Base-by-base conservation (phyloP, 1,140 invertebrate species). In the Stegodyphus dumicola region DNA sequence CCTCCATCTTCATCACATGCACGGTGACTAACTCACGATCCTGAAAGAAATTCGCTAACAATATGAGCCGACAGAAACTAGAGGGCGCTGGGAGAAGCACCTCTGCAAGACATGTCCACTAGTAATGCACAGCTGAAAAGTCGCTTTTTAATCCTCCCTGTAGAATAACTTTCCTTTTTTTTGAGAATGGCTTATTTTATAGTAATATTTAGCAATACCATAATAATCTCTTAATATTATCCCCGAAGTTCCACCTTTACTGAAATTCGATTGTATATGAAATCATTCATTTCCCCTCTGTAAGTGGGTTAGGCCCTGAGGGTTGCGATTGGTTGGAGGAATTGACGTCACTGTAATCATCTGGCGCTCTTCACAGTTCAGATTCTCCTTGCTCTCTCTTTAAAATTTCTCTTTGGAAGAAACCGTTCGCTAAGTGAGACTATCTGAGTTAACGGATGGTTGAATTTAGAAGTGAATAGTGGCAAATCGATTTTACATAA, bases 321-420 rank as follows among this genome's bases (percentile, higher is more conserved):
- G 60, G 18, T n/a, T 56, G 18, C 76, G 81, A 85, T 85, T 85
- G 81, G 81, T 33, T 49, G 65, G 13, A 76, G 52, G n/a, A 7
- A 85, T 85, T 85, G 81, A 85, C 81, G 81, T 85, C 81, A 85
- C 74, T 9, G 65, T 66, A 76, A 85, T 85, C 81, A 85, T 85
- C 81, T 70, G 66, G 81, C 73, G 78, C 70, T 74, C 81, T 74
- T 70, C 48, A 17, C 51, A 53, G 15, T 64, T 15, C 7, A 51
- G 7, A 54, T 56, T 74, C 54, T 53, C 52, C 2, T 71, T 71
- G 11, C 71, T 52, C 51, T 74, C 49, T 74, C 52, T n/a, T 33
- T 52, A 7, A 9, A 49, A 49, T 13, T 18, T 71, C 51, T 71
- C 69, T 51, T 10, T 48, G 9, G 56, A 11, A 60, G 9, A 60